phyloP scores from a whole-genome alignment of 2,888 invertebrate genomes.

The Hyposoter dolosus region DNA sequence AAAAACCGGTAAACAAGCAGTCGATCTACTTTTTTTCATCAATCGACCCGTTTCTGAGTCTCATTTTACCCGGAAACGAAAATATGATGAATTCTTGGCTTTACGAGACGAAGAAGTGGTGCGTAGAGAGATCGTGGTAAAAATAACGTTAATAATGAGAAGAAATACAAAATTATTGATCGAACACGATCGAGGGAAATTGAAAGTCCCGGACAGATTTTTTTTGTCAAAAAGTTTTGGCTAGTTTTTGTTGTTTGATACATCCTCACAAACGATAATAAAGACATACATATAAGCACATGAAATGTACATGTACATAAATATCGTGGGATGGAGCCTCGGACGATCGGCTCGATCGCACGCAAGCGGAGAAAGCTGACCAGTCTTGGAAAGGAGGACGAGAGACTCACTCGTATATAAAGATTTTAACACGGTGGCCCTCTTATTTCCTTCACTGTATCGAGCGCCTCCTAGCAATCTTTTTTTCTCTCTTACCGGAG shows the following conservation, averaged over 20 bases:
- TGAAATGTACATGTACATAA: constrained; percentile 27
- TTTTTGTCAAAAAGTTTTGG: constrained; percentile 22
- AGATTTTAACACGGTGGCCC: constrained; percentile 70
- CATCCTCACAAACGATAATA: constrained; percentile 26
- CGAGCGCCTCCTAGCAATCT: constrained; percentile 28
- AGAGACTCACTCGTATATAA: constrained; percentile 75
- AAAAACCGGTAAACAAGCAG: neutral
- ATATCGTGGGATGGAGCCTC: constrained; percentile 40
- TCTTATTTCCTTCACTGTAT: constrained; percentile 36
- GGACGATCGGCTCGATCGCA: constrained; percentile 57
- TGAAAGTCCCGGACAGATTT: constrained; percentile 53
- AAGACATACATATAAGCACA: neutral
- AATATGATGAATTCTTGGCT: constrained; percentile 28
- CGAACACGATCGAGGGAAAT: constrained; percentile 69
- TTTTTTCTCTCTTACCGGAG: constrained; percentile 54
- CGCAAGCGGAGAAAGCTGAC: constrained; percentile 78
- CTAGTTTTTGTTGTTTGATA: constrained; percentile 38
- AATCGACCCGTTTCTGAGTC: constrained; percentile 13
- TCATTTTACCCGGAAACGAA: constrained; percentile 23
- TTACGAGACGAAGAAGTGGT: constrained; percentile 7
- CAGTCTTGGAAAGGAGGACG: constrained; percentile 76
- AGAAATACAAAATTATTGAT: constrained; percentile 54
- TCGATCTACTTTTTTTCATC: constrained; percentile 37
- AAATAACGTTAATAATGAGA: constrained; percentile 5
- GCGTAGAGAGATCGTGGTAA: constrained; percentile 24